phyloP scores from a whole-genome alignment of 2,113 vertebrate species.

The Haemorhous mexicanus region DNA sequence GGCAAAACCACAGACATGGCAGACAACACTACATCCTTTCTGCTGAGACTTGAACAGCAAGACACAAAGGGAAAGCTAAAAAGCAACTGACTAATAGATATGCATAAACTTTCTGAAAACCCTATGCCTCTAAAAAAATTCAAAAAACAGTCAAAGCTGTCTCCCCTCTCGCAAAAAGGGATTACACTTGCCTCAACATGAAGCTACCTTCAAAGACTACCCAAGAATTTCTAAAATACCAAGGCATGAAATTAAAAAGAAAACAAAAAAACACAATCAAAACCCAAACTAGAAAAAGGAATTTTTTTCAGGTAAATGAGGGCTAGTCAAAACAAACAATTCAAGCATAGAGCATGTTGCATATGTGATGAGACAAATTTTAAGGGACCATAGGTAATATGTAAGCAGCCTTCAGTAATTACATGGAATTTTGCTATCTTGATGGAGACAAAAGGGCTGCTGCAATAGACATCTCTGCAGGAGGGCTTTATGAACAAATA shows the following conservation, averaged over 20 bases:
- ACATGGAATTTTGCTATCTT: not conserved
- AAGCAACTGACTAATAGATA: not conserved
- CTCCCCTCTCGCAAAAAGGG: not conserved
- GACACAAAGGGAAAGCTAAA: not conserved
- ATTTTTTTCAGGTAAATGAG: not conserved
- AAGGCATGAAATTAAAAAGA: not conserved
- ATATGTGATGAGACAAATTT: slow-evolving; percentile 1
- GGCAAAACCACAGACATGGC: slow-evolving; percentile 15
- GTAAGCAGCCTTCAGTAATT: not conserved
- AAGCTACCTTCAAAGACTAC: slow-evolving; percentile 44
- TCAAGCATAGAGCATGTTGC: not conserved
- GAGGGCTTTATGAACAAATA: not conserved
- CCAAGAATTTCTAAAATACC: slow-evolving; percentile 44
- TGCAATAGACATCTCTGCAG: not conserved
- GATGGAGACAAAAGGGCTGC: slow-evolving; percentile 3
- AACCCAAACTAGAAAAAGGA: not conserved
- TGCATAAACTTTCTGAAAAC: not conserved
- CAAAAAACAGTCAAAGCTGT: not conserved
- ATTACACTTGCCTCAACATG: slow-evolving; percentile 50
- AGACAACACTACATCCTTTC: slow-evolving; percentile 39
- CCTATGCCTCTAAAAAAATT: not conserved
- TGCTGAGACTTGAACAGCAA: slow-evolving; percentile 39
- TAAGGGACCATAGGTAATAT: not conserved
- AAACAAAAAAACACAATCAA: not conserved
- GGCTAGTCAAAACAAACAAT: slow-evolving; percentile 17